Evolutionary conservation across 2,888 invertebrate species (phyloP).

Genomic region (Phanerotoma sp.): DNA sequence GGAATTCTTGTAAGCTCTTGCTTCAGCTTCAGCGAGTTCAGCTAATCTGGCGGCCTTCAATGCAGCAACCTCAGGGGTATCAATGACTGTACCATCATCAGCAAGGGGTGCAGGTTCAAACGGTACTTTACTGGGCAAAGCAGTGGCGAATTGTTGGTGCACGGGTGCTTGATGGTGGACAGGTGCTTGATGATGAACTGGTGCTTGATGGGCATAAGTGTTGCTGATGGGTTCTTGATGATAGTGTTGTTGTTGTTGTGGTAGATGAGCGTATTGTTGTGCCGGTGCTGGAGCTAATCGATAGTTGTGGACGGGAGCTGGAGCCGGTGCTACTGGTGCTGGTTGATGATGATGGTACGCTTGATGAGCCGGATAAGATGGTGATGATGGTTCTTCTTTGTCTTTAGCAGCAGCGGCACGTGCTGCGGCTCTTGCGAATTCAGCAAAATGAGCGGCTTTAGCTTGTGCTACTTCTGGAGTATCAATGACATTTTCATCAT

Average conservation of each 20-base stretch:
- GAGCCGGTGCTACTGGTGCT: slow-evolving; percentile 29
- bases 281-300: slow-evolving; percentile 14
- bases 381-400: no score
- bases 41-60: slow-evolving; percentile 51
- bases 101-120: slow-evolving; percentile 55
- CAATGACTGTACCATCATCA: slow-evolving; percentile 54
- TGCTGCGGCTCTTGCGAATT: slow-evolving; percentile 53
- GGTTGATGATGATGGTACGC: slow-evolving; percentile 30
- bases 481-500: slow-evolving; percentile 55
- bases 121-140: slow-evolving; percentile 36
- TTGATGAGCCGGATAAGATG: slow-evolving; percentile 32
- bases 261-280: slow-evolving; percentile 16
- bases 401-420: slow-evolving; percentile 47
- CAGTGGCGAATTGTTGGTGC: slow-evolving; percentile 11
- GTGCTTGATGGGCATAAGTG: slow-evolving; percentile 10
- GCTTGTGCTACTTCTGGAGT: slow-evolving; percentile 57
- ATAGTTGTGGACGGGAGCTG: slow-evolving; percentile 26
- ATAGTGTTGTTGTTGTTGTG: neutral
- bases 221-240: slow-evolving; percentile 20
- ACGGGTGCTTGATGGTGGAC: slow-evolving; percentile 29
- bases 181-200: slow-evolving; percentile 36
- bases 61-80: slow-evolving; percentile 56
- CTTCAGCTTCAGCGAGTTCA: slow-evolving; percentile 55
- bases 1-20: slow-evolving; percentile 51
- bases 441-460: slow-evolving; percentile 55